Evolutionary conservation across 2,797 vertebrate genomes (phyloP).

Genomic region (Rhynchonycteris naso): DNA sequence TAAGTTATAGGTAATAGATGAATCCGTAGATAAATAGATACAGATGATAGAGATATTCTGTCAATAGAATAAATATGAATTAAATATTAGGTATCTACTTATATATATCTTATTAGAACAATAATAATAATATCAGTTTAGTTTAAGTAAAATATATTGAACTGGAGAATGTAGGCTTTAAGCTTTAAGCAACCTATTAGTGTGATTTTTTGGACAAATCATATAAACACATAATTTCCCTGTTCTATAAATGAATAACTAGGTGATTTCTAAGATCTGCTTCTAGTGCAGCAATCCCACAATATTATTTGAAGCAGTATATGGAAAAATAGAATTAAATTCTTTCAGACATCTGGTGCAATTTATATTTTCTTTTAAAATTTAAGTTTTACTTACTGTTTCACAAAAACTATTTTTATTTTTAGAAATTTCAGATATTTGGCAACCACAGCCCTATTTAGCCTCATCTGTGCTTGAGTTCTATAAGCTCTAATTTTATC

Average conservation of each 20-base stretch:
- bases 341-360: neutral
- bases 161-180: neutral
- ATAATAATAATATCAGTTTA: neutral
- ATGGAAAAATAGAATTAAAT: neutral
- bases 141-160: neutral
- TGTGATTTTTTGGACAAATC: neutral
- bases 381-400: neutral
- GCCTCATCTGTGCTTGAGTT: neutral
- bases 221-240: neutral
- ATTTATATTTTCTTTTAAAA: neutral
- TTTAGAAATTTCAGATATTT: neutral
- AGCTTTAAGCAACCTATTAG: neutral
- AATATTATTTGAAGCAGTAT: neutral
- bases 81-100: neutral
- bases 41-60: neutral
- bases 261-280: neutral
- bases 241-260: neutral
- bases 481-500: neutral
- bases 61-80: conserved; percentile 9
- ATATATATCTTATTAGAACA: neutral
- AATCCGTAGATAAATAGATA: neutral
- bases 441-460: neutral
- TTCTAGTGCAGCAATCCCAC: neutral
- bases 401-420: neutral
- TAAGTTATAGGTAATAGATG: neutral